Evolutionary conservation across 1,140 invertebrate genomes (phyloP).

Genomic region (Drosophila aff.): DNA sequence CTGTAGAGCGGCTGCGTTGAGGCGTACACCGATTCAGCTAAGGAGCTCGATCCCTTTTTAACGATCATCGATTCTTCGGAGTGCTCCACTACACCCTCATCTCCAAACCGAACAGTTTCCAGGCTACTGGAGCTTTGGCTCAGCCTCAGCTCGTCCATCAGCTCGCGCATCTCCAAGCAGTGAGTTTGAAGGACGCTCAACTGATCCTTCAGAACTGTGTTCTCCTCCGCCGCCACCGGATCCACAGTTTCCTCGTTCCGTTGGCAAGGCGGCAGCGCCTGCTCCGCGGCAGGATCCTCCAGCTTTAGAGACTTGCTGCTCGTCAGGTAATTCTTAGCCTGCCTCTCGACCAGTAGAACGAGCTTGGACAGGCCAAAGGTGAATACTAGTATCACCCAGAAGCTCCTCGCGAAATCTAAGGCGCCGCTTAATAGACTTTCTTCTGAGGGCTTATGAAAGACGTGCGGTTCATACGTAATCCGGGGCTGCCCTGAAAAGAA

Average conservation of each 20-base stretch:
- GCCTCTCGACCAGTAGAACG: conserved; percentile 31
- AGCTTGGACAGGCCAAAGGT: conserved; percentile 32
- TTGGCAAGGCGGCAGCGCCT: background rate
- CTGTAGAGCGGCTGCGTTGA: background rate
- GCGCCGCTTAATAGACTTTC: background rate
- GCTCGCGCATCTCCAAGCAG: conserved; percentile 43
- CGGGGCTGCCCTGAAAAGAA: conserved; percentile 27
- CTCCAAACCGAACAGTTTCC: background rate
- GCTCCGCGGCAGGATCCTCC: background rate
- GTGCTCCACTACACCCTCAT: background rate
- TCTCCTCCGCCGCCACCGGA: conserved; percentile 1
- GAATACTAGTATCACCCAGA: conserved; percentile 34
- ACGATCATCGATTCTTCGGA: conserved; percentile 8
- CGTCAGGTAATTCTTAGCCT: conserved; percentile 12
- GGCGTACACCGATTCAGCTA: background rate
- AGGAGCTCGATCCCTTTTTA: background rate
- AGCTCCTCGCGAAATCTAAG: conserved; percentile 39
- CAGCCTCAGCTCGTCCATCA: conserved; percentile 44
- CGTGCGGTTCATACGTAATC: conserved; percentile 11
- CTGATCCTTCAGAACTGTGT: conserved; percentile 36
- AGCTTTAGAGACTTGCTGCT: background rate
- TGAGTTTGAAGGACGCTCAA: conserved; percentile 44
- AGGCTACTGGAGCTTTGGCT: conserved; percentile 18
- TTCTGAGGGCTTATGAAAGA: background rate
- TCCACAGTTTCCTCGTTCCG: background rate